Base-by-base conservation (phyloP, 2,888 invertebrate species). In the Mythimna albipuncta region DNA sequence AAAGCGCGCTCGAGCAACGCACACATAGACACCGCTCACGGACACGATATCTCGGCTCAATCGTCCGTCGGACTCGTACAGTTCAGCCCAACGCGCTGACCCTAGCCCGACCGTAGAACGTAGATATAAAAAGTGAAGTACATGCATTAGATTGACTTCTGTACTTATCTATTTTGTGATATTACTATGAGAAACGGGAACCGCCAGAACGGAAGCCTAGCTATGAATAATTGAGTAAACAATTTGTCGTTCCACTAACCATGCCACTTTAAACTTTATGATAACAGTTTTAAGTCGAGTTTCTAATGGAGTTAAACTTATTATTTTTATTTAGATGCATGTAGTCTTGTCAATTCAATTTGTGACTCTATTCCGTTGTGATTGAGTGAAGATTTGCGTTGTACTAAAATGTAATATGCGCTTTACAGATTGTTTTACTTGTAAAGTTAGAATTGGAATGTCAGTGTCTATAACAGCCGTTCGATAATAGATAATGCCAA, bases 171-270 rank as follows among this genome's bases (percentile, higher is more conserved):
- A 26, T 26, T 26, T 1, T 26, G 32, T 64, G 35, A 54, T 72
- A 72, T 72, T 61, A 64, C 64, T 38, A 59, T 63, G 44, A 61
- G 44, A 13, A 69, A 75, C 82, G 61, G 69, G 72, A 76, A 78
- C 64, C 19, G 13, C 38, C 69, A 38, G 10, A 79, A 75, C 74
- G 72, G 75, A 77, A 79, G 64, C 64, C 75, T 81, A 75, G 72
- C 69, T 79, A 75, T 83, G 73, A 84, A 84, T 84, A 81, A 84
- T 84, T 84, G 70, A 84, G 77, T 82, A 77, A 84, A 77, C 75
- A 75, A 82, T 82, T 75, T 74, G 64, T 75, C 41, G 16, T 41
- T 13, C 19, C 10, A 41, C 38, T 38, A 1, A 50, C 3, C 35
- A 59, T 1, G 10, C 41, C 0, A 77, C 64, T 72, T 64, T 63